Conservation (phyloP, 2,888 invertebrate genomes). For the Limulus polyphemus region DNA sequence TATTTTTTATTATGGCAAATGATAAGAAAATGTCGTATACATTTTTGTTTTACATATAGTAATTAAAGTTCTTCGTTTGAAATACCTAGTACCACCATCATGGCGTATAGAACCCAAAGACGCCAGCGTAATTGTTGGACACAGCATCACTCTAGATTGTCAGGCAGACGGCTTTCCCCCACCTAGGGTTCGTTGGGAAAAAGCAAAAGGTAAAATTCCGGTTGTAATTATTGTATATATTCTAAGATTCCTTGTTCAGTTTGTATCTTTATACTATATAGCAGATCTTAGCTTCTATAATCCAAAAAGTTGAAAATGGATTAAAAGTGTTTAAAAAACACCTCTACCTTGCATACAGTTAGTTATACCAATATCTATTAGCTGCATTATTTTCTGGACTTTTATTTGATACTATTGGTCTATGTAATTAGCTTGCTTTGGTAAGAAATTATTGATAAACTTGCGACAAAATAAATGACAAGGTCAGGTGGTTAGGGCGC, state of each 20-base stretch:
- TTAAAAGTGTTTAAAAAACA: no score
- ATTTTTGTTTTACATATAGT: no score
- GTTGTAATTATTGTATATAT: background rate
- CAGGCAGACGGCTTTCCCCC: constrained; percentile 35
- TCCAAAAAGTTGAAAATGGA: background rate
- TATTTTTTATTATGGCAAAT: no score
- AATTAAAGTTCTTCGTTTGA: no score
- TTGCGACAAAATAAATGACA: no score
- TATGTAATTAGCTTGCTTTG: no score
- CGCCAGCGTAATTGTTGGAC: constrained; percentile 32
- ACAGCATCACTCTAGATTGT: constrained; percentile 33
- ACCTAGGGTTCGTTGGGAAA: constrained; percentile 35
- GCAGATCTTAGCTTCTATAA: no score
- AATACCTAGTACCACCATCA: constrained; percentile 30
- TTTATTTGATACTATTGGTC: no score
- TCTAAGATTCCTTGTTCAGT: background rate
- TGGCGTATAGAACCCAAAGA: constrained; percentile 36
- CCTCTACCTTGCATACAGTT: constrained; percentile 13
- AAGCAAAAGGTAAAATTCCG: constrained; percentile 31
- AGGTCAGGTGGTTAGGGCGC: no score
- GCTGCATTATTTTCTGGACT: no score
- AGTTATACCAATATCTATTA: background rate
- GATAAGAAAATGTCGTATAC: no score
- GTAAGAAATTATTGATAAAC: no score
- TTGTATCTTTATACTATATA: background rate